Conservation (phyloP, 1,140 invertebrate species). For the Tetramorium simillimum region DNA sequence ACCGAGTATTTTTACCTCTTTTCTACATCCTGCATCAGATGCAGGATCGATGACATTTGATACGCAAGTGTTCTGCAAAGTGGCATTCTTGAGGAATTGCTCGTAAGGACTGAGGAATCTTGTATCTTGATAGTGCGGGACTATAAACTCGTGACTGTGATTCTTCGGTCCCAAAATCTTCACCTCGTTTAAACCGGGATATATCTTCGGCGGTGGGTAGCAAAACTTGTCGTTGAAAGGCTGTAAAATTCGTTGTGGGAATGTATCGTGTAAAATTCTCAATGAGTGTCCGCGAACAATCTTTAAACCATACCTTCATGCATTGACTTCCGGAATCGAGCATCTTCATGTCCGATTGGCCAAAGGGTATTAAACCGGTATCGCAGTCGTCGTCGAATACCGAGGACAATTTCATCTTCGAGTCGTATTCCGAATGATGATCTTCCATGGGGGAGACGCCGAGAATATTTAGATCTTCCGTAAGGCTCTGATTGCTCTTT, state of each 20-base stretch:
- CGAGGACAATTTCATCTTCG: constrained; percentile 70
- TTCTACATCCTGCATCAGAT: constrained; percentile 63
- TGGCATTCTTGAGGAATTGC: constrained; percentile 72
- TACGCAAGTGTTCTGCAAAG: constrained; percentile 59
- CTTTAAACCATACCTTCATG: constrained; percentile 45
- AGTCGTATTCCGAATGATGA: constrained; percentile 72
- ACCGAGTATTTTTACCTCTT: constrained; percentile 76
- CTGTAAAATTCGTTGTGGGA: constrained; percentile 10
- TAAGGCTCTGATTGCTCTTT: constrained; percentile 69
- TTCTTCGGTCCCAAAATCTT: constrained; percentile 77
- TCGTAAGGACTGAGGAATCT: constrained; percentile 77
- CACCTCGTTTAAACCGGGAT: constrained; percentile 67
- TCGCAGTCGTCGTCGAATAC: constrained; percentile 77
- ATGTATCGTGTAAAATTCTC: not conserved
- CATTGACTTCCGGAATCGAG: constrained; percentile 55
- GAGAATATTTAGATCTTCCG: constrained; percentile 75
- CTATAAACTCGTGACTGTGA: constrained; percentile 61
- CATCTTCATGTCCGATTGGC: constrained; percentile 72
- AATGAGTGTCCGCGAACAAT: not conserved
- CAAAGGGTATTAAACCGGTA: constrained; percentile 64
- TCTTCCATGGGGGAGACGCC: constrained; percentile 59
- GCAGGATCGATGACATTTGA: constrained; percentile 18
- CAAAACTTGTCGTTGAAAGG: constrained; percentile 19
- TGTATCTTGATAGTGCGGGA: constrained; percentile 74
- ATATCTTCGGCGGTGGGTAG: constrained; percentile 45